A percentile compares a stretch with the other conserved stretches of the same genome.
Conservation (phyloP, 2,797 vertebrate species). For the Tangara arthus region DNA sequence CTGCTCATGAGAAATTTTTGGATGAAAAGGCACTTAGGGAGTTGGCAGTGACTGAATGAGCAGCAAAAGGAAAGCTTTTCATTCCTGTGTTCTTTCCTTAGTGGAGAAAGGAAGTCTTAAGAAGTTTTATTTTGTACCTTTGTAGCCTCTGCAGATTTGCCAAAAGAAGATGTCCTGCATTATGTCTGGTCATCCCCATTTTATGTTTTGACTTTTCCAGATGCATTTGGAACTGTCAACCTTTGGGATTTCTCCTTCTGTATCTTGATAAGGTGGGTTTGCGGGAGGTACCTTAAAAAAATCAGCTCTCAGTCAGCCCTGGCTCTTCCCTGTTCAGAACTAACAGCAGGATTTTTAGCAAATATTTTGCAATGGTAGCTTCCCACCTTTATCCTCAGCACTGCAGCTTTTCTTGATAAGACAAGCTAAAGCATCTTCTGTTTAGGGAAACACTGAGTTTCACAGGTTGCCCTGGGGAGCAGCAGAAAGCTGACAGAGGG, state of each 20-base stretch:
- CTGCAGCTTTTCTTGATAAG: not conserved
- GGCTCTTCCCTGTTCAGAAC: not conserved
- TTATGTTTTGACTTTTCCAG: slow-evolving; percentile 61
- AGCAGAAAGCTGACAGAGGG: not conserved
- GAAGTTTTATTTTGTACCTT: slow-evolving; percentile 29
- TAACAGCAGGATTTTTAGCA: not conserved
- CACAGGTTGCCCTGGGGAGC: not conserved
- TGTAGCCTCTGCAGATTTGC: slow-evolving; percentile 31
- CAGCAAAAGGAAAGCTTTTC: slow-evolving; percentile 27
- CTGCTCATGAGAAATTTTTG: slow-evolving; percentile 26
- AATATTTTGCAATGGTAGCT: not conserved
- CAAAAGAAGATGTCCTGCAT: slow-evolving; percentile 30
- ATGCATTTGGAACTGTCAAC: slow-evolving; percentile 57
- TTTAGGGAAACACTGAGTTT: not conserved
- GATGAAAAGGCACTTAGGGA: not conserved
- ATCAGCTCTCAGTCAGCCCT: not conserved
- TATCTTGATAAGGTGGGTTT: slow-evolving; percentile 65
- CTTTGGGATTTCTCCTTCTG: slow-evolving; percentile 66
- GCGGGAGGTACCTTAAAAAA: not conserved
- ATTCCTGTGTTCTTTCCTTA: slow-evolving; percentile 11
- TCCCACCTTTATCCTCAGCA: not conserved
- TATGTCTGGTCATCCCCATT: slow-evolving; percentile 39
- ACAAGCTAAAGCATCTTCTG: not conserved
- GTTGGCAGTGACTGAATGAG: slow-evolving; percentile 29
- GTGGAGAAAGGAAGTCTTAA: slow-evolving; percentile 5